Conservation (phyloP, 2,888 invertebrate genomes). For the Coleophora flavipennella region DNA sequence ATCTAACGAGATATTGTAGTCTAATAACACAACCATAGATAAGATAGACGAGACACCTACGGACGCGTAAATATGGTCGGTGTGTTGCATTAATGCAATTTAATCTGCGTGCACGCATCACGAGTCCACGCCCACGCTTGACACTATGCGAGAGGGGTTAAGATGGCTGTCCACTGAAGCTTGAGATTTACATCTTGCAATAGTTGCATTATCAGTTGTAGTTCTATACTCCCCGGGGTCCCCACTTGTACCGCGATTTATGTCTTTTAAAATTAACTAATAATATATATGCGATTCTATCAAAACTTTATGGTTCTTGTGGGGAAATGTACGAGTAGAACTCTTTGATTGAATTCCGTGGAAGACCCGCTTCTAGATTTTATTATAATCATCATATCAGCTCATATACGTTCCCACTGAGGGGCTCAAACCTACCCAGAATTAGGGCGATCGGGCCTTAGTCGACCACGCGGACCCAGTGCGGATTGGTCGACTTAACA, state of each 20-base stretch:
- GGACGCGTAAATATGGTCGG: slow-evolving; percentile 33
- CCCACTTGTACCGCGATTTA: background rate
- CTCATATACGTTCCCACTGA: too few relatives aligned
- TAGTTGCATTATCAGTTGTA: background rate
- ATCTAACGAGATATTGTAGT: too few relatives aligned
- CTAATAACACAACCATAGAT: background rate
- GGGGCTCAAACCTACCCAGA: too few relatives aligned
- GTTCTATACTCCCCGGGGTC: background rate
- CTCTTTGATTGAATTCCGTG: too few relatives aligned
- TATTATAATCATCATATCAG: too few relatives aligned
- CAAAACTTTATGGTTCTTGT: too few relatives aligned
- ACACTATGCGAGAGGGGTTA: slow-evolving; percentile 34
- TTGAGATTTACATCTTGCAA: slow-evolving; percentile 1
- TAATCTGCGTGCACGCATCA: slow-evolving; percentile 68
- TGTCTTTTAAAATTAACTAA: background rate
- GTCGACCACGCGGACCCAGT: too few relatives aligned
- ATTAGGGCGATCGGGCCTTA: too few relatives aligned
- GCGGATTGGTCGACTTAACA: too few relatives aligned
- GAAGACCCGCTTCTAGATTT: too few relatives aligned
- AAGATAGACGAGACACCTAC: slow-evolving; percentile 4
- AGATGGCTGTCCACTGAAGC: slow-evolving; percentile 17
- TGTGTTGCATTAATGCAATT: slow-evolving; percentile 62
- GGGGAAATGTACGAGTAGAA: too few relatives aligned
- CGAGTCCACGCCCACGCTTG: slow-evolving; percentile 54
- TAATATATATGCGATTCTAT: background rate